Evolutionary conservation across 2,888 invertebrate species (phyloP).

Genomic region (Falcaria lacertinaria): DNA sequence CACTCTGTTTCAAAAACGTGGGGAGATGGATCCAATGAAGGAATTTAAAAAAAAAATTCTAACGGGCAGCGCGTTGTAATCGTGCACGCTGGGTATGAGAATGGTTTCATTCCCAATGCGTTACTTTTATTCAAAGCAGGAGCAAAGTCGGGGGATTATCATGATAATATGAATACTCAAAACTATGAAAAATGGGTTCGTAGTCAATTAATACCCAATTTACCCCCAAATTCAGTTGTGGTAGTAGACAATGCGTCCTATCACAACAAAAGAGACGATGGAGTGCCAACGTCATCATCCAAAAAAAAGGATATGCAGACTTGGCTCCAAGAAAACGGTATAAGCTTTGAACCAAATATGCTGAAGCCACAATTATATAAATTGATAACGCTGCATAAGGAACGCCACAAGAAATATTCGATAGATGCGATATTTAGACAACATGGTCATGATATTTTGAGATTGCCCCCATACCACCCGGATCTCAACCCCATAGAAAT

Average conservation of each 20-base stretch:
- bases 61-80: slow-evolving; percentile 15
- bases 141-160: slow-evolving; percentile 25
- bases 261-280: slow-evolving; percentile 20
- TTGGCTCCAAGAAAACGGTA: slow-evolving; percentile 21
- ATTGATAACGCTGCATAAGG: slow-evolving; percentile 16
- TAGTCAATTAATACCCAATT: slow-evolving; percentile 25
- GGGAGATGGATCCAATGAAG: slow-evolving; percentile 1
- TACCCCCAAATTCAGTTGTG: slow-evolving; percentile 22
- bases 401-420: slow-evolving; percentile 10
- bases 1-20: neutral
- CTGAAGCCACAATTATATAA: slow-evolving; percentile 19
- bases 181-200: slow-evolving; percentile 29
- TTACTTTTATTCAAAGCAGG: slow-evolving; percentile 20
- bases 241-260: slow-evolving; percentile 27
- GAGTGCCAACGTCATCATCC: slow-evolving; percentile 15
- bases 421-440: slow-evolving; percentile 12
- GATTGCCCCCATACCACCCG: slow-evolving; percentile 19
- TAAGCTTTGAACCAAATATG: slow-evolving; percentile 9
- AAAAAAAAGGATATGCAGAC: slow-evolving; percentile 21
- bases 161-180: slow-evolving; percentile 28
- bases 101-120: slow-evolving; percentile 16
- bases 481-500: slow-evolving; percentile 12
- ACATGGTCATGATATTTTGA: slow-evolving; percentile 6
- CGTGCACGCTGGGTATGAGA: slow-evolving; percentile 15
- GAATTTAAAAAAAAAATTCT: slow-evolving; percentile 5